These are phyloP conservation scores for Lithophane ornitopus DNA, from an alignment of 2,888 invertebrate species.

Conservation along the genomic window DNA sequence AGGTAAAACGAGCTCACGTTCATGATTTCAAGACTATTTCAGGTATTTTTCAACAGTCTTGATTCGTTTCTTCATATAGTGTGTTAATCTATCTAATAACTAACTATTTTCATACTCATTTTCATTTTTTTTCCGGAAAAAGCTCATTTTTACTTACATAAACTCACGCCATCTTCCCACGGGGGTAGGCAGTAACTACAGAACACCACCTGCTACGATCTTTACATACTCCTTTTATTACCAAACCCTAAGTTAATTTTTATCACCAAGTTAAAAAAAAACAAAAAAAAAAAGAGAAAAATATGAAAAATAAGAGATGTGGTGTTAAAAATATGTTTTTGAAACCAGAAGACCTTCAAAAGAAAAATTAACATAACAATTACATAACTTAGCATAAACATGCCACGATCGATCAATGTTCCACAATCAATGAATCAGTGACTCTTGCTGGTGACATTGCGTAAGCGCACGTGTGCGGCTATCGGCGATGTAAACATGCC, in stretches of 20 bases:
- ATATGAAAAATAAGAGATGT: not conserved
- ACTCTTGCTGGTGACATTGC: constrained; percentile 58
- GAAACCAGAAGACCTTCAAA: constrained; percentile 15
- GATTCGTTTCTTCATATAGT: not conserved
- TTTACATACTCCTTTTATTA: not conserved
- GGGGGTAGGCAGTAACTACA: too few relatives aligned
- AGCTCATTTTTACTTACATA: too few relatives aligned
- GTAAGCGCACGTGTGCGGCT: constrained; percentile 66
- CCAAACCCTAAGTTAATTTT: too few relatives aligned
- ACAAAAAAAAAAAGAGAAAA: too few relatives aligned
- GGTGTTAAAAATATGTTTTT: not conserved
- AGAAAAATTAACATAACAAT: constrained; percentile 19
- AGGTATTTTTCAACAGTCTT: not conserved
- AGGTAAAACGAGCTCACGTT: constrained; percentile 4
- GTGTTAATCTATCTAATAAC: not conserved
- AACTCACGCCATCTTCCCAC: too few relatives aligned
- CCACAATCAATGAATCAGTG: constrained; percentile 66
- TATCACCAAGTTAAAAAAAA: not conserved
- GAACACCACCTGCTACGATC: too few relatives aligned
- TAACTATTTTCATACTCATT: too few relatives aligned
- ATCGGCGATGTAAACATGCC: constrained; percentile 62
- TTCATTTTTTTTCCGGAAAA: too few relatives aligned
- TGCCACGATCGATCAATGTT: constrained; percentile 59
- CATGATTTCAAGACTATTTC: not conserved
- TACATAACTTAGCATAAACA: constrained; percentile 54